Percentiles rank a stretch among this genome's conserved stretches.
Conservation (phyloP, 2,888 invertebrate genomes). For the Eupithecia centaureata region DNA sequence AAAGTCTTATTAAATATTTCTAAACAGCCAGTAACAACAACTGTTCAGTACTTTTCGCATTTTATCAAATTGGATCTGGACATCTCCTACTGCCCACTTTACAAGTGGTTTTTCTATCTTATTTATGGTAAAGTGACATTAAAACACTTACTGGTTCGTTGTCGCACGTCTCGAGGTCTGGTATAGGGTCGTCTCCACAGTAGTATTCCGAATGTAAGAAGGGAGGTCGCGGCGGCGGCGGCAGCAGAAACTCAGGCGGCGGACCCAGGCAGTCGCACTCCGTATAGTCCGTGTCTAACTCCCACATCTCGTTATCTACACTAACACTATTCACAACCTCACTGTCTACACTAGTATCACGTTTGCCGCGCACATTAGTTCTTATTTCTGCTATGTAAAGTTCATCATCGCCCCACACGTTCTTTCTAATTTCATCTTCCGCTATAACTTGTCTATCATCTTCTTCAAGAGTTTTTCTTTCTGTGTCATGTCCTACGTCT, state of each 20-base stretch:
- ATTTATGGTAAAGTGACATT: background rate
- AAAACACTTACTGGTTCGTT: slow-evolving; percentile 88
- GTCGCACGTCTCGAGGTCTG: slow-evolving; percentile 89
- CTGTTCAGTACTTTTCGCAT: background rate
- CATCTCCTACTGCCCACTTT: background rate
- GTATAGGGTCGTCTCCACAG: slow-evolving; percentile 88
- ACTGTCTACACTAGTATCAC: slow-evolving; percentile 79
- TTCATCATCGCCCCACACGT: slow-evolving; percentile 81
- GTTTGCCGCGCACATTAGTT: slow-evolving; percentile 79
- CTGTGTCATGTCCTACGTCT: slow-evolving; percentile 27
- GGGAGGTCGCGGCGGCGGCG: slow-evolving; percentile 89
- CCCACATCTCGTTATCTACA: slow-evolving; percentile 87
- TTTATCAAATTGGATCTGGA: background rate
- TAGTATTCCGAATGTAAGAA: slow-evolving; percentile 87
- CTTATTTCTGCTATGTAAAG: slow-evolving; percentile 79
- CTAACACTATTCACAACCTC: slow-evolving; percentile 84
- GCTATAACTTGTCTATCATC: slow-evolving; percentile 64
- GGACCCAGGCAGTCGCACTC: slow-evolving; percentile 91
- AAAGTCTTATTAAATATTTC: background rate
- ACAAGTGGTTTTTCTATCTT: background rate
- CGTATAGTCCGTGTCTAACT: slow-evolving; percentile 87
- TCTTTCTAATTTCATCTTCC: slow-evolving; percentile 71
- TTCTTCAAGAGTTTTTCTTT: slow-evolving; percentile 46
- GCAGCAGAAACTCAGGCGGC: slow-evolving; percentile 89
- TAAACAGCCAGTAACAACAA: background rate